phyloP scores from a whole-genome alignment of 2,888 invertebrate genomes.

The Troides oblongomaculatus region DNA sequence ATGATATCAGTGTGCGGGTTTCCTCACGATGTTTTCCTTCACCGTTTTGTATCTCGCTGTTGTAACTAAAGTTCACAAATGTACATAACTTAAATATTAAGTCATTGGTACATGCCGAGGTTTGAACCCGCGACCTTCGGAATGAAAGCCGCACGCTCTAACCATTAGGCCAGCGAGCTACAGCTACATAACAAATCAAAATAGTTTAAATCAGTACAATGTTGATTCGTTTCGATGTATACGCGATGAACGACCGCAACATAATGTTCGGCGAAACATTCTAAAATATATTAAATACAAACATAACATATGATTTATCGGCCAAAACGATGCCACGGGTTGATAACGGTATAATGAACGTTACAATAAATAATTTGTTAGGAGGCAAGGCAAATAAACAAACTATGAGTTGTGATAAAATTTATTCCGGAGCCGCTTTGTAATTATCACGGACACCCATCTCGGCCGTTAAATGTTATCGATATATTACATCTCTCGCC shows the following conservation, averaged over 20 bases:
- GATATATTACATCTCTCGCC: constrained; percentile 33
- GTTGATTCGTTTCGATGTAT: background rate
- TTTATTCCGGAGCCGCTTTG: constrained; percentile 29
- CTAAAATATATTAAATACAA: constrained; percentile 22
- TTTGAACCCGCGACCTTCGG: too few species aligned
- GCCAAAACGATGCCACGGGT: constrained; percentile 9
- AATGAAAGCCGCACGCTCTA: too few species aligned
- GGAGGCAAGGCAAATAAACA: constrained; percentile 23
- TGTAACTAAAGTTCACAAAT: too few species aligned
- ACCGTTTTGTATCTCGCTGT: too few species aligned
- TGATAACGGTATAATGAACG: constrained; percentile 27
- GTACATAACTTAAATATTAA: too few species aligned
- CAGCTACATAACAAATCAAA: too few species aligned
- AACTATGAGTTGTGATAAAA: constrained; percentile 30
- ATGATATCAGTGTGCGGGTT: too few species aligned
- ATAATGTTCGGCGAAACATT: constrained; percentile 22
- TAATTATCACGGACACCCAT: constrained; percentile 38
- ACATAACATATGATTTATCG: constrained; percentile 25
- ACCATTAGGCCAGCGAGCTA: too few species aligned
- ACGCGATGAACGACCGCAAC: constrained; percentile 8
- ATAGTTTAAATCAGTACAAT: background rate
- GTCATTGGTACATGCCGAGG: too few species aligned
- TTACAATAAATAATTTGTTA: constrained; percentile 29
- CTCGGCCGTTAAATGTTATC: constrained; percentile 38
- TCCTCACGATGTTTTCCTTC: too few species aligned